Percentiles rank a stretch among this genome's conserved stretches.
Evolutionary conservation across 2,113 vertebrate genomes (phyloP).

Genomic region (Chauna torquata): DNA sequence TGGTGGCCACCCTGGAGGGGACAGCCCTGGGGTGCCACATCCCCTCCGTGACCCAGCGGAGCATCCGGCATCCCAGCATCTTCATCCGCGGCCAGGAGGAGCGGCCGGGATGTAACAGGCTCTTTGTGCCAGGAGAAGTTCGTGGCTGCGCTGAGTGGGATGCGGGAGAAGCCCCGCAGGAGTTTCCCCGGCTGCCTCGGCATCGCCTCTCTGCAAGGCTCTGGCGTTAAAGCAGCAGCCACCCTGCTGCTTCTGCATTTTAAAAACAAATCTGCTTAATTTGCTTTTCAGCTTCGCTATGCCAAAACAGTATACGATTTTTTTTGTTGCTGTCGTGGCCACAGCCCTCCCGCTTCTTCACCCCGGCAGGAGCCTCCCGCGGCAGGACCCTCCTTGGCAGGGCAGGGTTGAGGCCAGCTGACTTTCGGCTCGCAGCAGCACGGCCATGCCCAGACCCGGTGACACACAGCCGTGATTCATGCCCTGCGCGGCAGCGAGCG

Average conservation of each 20-base stretch:
- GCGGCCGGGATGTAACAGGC: not conserved
- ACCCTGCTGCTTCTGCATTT: not conserved
- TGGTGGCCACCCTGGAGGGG: not conserved
- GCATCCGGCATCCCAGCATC: not conserved
- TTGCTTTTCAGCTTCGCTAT: not conserved
- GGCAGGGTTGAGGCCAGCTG: not conserved
- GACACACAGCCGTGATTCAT: not conserved
- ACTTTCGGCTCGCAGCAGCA: rapidly evolving
- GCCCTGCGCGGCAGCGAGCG: rapidly evolving
- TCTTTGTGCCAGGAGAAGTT: not conserved
- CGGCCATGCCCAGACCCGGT: not conserved
- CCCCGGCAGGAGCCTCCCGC: not conserved
- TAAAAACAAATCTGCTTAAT: no score
- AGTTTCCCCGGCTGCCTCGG: not conserved
- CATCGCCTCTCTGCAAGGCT: not conserved
- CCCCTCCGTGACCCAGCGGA: not conserved
- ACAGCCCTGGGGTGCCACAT: not conserved
- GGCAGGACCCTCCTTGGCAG: not conserved
- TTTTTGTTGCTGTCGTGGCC: no score
- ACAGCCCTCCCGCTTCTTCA: not conserved
- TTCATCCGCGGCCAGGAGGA: rapidly evolving
- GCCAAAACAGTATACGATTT: not conserved
- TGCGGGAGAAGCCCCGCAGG: not conserved
- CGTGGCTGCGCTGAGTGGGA: rapidly evolving
- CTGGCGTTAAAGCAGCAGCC: rapidly evolving